A percentile compares a stretch with the other conserved stretches of the same genome.
phyloP scores from a whole-genome alignment of 2,797 vertebrate genomes.

The Trachurus trachurus region DNA sequence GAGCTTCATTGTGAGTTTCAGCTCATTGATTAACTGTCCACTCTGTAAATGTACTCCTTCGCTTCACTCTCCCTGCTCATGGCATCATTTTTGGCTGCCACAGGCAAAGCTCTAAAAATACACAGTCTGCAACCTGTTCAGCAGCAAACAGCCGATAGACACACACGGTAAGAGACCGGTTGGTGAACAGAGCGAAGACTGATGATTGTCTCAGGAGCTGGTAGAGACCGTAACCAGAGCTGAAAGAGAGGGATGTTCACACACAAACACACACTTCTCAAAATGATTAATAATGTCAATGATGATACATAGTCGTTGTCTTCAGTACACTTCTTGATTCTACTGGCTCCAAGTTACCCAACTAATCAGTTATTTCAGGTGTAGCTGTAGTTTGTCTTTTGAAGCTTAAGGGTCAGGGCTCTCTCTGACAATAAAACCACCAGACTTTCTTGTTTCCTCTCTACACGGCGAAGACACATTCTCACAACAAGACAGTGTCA shows the following conservation, averaged over 20 bases:
- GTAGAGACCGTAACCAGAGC: not conserved
- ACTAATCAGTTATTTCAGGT: not conserved
- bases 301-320: too few relatives aligned
- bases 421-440: not conserved
- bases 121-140: too few relatives aligned
- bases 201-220: too few relatives aligned
- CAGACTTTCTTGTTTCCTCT: not conserved
- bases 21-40: too few relatives aligned
- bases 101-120: not conserved
- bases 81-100: not conserved
- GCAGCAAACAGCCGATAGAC: not conserved
- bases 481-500: not conserved
- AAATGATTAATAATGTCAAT: not conserved
- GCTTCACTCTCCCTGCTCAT: not conserved
- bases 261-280: not conserved
- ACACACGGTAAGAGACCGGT: not conserved
- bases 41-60: not conserved
- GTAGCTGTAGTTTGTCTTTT: not conserved
- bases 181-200: not conserved
- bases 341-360: not conserved
- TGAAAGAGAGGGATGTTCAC: not conserved
- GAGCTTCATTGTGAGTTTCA: not conserved
- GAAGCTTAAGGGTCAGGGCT: too few relatives aligned
- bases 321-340: too few relatives aligned
- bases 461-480: not conserved